These are phyloP conservation scores for Sebastolobus alascanus DNA, from an alignment of 2,797 vertebrate species.

Conservation along the genomic window DNA sequence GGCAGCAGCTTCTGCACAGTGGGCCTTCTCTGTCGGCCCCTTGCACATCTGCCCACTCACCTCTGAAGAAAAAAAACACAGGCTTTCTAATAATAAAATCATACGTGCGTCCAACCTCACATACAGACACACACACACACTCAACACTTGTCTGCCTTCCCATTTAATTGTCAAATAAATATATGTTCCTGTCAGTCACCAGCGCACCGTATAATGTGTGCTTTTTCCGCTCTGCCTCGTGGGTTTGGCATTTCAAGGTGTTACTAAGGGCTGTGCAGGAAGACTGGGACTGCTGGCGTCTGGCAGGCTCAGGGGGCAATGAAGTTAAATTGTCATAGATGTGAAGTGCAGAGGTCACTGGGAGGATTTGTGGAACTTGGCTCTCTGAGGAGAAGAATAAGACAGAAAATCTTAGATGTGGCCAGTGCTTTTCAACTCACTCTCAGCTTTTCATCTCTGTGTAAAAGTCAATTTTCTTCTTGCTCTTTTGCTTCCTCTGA, in stretches of 20 bases:
- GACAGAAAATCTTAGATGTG: neutral
- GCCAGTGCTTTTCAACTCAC: neutral
- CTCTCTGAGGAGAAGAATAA: constrained; percentile 28
- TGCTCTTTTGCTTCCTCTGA: neutral
- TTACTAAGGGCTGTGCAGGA: constrained; percentile 50
- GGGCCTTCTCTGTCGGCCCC: constrained; percentile 48
- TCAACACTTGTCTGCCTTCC: constrained; percentile 51
- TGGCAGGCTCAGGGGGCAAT: constrained; percentile 22
- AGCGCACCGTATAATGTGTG: constrained; percentile 31
- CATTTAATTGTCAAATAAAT: constrained; percentile 76
- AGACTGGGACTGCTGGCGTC: constrained; percentile 39
- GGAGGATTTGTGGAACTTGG: constrained; percentile 41
- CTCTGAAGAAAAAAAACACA: constrained; percentile 44
- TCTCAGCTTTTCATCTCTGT: neutral
- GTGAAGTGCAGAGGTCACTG: constrained; percentile 47
- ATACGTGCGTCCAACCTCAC: constrained; percentile 24
- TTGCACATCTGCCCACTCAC: constrained; percentile 49
- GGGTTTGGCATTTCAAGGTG: constrained; percentile 70
- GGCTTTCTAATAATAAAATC: constrained; percentile 68
- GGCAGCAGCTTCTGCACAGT: constrained; percentile 58
- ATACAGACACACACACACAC: constrained; percentile 15
- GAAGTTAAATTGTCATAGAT: constrained; percentile 54
- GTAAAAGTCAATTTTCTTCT: neutral
- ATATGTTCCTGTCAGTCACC: constrained; percentile 70
- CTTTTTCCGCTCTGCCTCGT: constrained; percentile 35